Percentiles rank a stretch among this genome's conserved stretches.
Evolutionary conservation across 2,888 invertebrate species (phyloP).

Genomic region (Dryococelus australis): DNA sequence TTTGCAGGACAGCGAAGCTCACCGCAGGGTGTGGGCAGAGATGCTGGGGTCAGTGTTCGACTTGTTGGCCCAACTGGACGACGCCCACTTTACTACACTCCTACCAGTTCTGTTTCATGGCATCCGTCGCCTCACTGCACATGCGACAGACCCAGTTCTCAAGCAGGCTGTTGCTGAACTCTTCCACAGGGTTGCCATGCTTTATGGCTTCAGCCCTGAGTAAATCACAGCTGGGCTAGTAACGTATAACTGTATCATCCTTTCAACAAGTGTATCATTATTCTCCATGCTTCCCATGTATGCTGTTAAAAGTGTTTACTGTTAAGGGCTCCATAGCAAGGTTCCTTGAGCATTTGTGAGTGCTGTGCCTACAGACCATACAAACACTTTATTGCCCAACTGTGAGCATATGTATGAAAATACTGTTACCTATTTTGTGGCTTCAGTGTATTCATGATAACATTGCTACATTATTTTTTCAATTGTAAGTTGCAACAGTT

Average conservation of each 20-base stretch:
- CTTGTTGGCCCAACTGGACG: conserved; percentile 62
- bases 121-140: conserved; percentile 64
- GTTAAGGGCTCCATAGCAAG: no score
- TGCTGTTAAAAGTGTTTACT: no score
- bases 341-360: no score
- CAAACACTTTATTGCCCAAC: no score
- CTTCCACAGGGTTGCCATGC: conserved; percentile 62
- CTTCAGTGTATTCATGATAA: no score
- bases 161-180: conserved; percentile 65
- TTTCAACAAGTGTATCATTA: not conserved
- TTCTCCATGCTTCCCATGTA: no score
- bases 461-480: no score
- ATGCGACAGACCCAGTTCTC: conserved; percentile 63
- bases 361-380: no score
- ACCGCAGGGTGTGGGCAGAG: conserved; percentile 83
- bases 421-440: no score
- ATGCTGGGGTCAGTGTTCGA: conserved; percentile 86
- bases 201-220: conserved; percentile 58
- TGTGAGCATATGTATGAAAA: no score
- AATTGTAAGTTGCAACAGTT: no score
- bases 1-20: conserved; percentile 82
- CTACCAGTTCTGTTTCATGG: conserved; percentile 67
- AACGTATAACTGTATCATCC: not conserved
- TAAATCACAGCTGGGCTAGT: conserved; percentile 4
- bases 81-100: conserved; percentile 62